phyloP scores from a whole-genome alignment of 2,888 invertebrate genomes.

The Shargacucullia verbasci region DNA sequence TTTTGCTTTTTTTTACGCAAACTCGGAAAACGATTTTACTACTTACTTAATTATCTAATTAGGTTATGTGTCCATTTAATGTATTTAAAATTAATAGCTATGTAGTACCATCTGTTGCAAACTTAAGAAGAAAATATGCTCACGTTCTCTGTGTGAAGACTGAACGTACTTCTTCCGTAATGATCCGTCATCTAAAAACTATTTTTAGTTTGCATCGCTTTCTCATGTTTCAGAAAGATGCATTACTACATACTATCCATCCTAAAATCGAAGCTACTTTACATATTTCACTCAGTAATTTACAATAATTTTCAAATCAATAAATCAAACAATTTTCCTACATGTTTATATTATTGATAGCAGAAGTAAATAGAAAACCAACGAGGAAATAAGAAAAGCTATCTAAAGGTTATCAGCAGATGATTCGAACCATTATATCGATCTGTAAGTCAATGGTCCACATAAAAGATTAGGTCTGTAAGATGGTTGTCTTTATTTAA shows the following conservation, averaged over 20 bases:
- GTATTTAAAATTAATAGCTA: no score
- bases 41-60: no score
- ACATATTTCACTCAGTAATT: no score
- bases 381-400: constrained; percentile 18
- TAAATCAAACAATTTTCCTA: neutral
- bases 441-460: constrained; percentile 1
- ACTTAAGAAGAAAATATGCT: constrained; percentile 26
- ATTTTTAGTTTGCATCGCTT: constrained; percentile 27
- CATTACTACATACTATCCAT: constrained; percentile 4
- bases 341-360: neutral
- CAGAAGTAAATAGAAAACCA: no score
- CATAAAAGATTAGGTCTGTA: neutral
- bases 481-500: no score
- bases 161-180: constrained; percentile 35
- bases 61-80: neutral
- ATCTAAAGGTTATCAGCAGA: constrained; percentile 17
- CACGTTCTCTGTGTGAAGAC: constrained; percentile 36
- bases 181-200: constrained; percentile 51
- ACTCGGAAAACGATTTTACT: no score
- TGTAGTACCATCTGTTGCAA: constrained; percentile 30
- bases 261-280: neutral
- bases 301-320: neutral
- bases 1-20: constrained; percentile 9
- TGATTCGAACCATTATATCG: constrained; percentile 2
- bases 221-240: constrained; percentile 31